Base-by-base conservation (phyloP, 1,140 invertebrate species). In the Eupeodes corollae region DNA sequence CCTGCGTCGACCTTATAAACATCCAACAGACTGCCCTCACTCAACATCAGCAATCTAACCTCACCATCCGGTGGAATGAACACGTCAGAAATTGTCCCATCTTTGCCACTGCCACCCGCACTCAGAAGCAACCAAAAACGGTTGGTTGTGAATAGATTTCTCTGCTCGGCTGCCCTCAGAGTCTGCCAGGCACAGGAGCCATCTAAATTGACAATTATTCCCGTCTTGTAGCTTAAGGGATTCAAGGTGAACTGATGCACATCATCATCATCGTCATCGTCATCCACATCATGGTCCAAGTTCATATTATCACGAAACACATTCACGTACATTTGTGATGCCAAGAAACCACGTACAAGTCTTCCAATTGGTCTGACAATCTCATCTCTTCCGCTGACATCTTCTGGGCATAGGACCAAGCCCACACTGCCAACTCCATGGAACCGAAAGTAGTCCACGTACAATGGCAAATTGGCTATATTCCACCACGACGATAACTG, bases 101-200 rank as follows among this genome's bases (percentile, higher is more conserved):
- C 56, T 5, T 61, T 35, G 35, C 63, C 52, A 5, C 42, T 8
- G 6, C 13, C 12, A 44, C 60, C 37, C 9, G 49, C 43, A 0
- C 52, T 57, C 1, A 60, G 50, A 10, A 66, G 50, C 41, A 66
- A 30, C 63, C 63, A 66, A 53, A 56, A 66, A 0, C 59, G 57
- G 53, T 63, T 60, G 11, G 58, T 63, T 11, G 63, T 65, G 18
- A 66, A 65, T 49, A 59, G 66, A 47, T 63, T 66, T 21, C 61
- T 52, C 32, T 66, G 60, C 14, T 52, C 34, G 1, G 63, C 63
- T 9, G 60, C 54, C 0, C 56, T 57, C 3, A 66, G 40, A 14
- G 60, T 31, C 48, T 66, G 63, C 6, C 61, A 30, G 6, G 63
- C 57, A 41, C 63, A 65, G 13, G 48, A 57, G 19, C 42, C 49